Base-by-base conservation (phyloP, 2,113 vertebrate genomes). In the Archilochus colubris region DNA sequence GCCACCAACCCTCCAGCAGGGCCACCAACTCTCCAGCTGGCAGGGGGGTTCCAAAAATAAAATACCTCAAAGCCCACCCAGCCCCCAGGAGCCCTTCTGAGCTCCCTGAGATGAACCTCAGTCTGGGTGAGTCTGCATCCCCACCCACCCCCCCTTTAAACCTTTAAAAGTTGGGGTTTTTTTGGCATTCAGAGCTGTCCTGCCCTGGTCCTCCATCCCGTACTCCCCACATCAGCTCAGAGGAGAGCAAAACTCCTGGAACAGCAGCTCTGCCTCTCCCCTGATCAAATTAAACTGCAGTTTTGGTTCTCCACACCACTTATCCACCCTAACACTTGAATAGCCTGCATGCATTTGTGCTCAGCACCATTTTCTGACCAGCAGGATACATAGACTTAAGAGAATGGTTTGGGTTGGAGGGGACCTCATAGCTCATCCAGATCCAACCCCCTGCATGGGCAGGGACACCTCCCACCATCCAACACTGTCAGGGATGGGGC, bases 1-100 rank as follows among this genome's bases (percentile, higher is more conserved):
- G 54, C 33, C 69, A 78, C 14, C 73, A 36, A 51, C n/a, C n/a
- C 10, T 22, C 22, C 25, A 10, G 43, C 28, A 17, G 70, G 48
- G 53, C 31, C 66, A 78, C 14, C 73, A 36, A 51, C n/a, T 59
- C 78, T n/a, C 53, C 46, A 36, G 81, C 59, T 6, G 50, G n/a
- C 69, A 69, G 55, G 38, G 76, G 68, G 54, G 61, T 80, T 68
- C 80, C 54, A 70, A 84, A 27, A 9, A 10, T 83, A 63, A 31
- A 0, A 0, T 0, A 3, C 30, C 54, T 48, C 10, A 1, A 36
- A 58, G 62, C 23, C 36, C 54, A 51, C 2, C 0, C 54, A 82
- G 63, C 40, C 64, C 58, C 53, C 43, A 38, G 54, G 30, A 89
- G n/a, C 43, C 30, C 55, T 73, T 57, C 57, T 9, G 30, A 84